Conservation (phyloP, 2,888 invertebrate genomes). For the Holacanthella duospinosa region DNA sequence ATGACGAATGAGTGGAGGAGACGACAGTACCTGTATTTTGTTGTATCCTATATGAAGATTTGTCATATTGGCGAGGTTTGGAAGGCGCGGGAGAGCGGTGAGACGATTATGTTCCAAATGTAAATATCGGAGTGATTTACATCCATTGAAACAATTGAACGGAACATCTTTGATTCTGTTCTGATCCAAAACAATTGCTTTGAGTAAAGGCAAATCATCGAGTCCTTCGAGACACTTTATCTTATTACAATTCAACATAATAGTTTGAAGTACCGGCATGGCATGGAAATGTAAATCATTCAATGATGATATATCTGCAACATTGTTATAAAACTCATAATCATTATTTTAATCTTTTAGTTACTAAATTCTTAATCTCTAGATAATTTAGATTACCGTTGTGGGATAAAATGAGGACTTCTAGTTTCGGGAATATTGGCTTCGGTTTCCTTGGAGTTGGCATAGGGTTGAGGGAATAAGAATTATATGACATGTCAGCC, state of each 20-base stretch:
- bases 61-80: conserved; percentile 29
- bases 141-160: conserved; percentile 25
- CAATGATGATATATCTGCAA: conserved; percentile 19
- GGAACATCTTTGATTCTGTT: conserved; percentile 32
- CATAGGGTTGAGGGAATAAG: conserved; percentile 8
- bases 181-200: conserved; percentile 30
- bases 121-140: conserved; percentile 30
- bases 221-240: conserved; percentile 28
- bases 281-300: conserved; percentile 30
- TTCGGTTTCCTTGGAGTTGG: conserved; percentile 11
- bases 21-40: conserved; percentile 27
- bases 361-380: not conserved
- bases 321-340: not conserved
- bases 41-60: conserved; percentile 31
- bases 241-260: conserved; percentile 33
- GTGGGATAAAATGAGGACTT: conserved; percentile 34
- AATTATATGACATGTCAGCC: not conserved
- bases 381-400: conserved; percentile 21
- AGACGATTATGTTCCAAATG: conserved; percentile 35
- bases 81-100: conserved; percentile 28
- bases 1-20: no score
- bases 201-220: conserved; percentile 24
- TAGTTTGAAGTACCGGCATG: conserved; percentile 29
- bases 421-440: conserved; percentile 28
- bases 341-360: not conserved